Evolutionary conservation across 2,888 invertebrate genomes (phyloP), one percentile per base, ranked within the genome.

Genomic region (Tenthredo amoena): DNA sequence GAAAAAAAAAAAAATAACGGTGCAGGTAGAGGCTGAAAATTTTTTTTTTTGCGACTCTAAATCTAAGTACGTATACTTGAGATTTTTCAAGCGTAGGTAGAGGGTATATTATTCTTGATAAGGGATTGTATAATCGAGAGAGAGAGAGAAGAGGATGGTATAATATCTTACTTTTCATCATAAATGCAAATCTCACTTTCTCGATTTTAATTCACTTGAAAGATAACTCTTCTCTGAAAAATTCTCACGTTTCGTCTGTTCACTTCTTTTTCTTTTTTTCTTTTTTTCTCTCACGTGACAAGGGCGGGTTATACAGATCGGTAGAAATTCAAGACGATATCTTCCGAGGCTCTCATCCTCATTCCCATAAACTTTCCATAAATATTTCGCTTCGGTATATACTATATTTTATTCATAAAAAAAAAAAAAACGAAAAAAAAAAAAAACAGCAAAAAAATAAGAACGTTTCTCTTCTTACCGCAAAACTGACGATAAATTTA

Each of bases 161-260:
- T 26, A 55, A 72, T 47, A 62, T 40, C 21, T 40, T 21, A 40
- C 34, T 81, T 62, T 62, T 40, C 58, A 81, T 81, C 81, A 81
- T 37, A 40, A 81, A 81, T 81, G 81, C 40, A 62, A 81, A 62
- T 81, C 21, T 15, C 26, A 58, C 81, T 40, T 50, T 81, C 62
- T 34, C 15, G 12, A 62, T 37, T 81, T 62, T 58, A 81, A 81
- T 81, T 81, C 62, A 81, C 37, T 81, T 62, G 34, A 37, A 21
- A 62, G 37, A 55, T 21, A 40, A 81, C 55, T 58, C 55, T 62
- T 58, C 40, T 62, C 15, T 37, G 37, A 62, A 79, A 79, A 58
- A 79, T 55, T 58, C 21, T 79, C 79, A 79, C 79, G 79, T 79
- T 47, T 79, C 58, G 3, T 79, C 21, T 79, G 40, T 40, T 77